These are phyloP conservation scores for Dusona sp. DNA, from an alignment of 2,888 invertebrate species.

Conservation along the genomic window DNA sequence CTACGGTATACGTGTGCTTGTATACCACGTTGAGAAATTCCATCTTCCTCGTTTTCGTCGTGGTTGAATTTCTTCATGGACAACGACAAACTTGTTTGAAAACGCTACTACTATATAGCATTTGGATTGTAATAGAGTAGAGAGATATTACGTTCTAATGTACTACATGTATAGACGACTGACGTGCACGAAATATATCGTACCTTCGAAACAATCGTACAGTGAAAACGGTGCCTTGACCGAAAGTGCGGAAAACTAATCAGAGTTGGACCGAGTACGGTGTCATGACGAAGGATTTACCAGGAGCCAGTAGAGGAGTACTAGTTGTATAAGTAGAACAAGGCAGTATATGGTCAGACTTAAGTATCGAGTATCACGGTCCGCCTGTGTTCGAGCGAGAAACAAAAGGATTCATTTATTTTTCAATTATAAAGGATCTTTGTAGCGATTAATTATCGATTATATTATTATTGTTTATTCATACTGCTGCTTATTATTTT, in stretches of 20 bases:
- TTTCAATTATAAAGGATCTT: not conserved
- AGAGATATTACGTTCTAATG: slow-evolving; percentile 56
- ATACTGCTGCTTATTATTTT: not conserved
- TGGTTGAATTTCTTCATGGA: slow-evolving; percentile 40
- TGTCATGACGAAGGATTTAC: slow-evolving; percentile 25
- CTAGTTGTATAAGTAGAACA: slow-evolving; percentile 45
- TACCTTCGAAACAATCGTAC: slow-evolving; percentile 55
- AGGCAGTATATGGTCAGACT: slow-evolving; percentile 57
- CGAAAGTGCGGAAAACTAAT: slow-evolving; percentile 65
- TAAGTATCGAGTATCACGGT: slow-evolving; percentile 1
- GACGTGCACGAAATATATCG: slow-evolving; percentile 2
- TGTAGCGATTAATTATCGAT: not conserved
- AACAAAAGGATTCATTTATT: not conserved
- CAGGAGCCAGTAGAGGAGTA: slow-evolving; percentile 8
- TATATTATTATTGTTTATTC: not conserved
- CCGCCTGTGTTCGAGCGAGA: not conserved
- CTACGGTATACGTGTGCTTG: not conserved
- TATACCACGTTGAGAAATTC: not conserved
- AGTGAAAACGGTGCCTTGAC: slow-evolving; percentile 52
- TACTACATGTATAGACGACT: slow-evolving; percentile 17
- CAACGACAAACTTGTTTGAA: slow-evolving; percentile 54
- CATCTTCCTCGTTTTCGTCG: slow-evolving; percentile 39
- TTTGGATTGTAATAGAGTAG: slow-evolving; percentile 59
- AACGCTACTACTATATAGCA: slow-evolving; percentile 29
- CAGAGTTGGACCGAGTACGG: slow-evolving; percentile 40